Conservation (phyloP, 1,140 invertebrate genomes). For the Drosophila pruinosa region DNA sequence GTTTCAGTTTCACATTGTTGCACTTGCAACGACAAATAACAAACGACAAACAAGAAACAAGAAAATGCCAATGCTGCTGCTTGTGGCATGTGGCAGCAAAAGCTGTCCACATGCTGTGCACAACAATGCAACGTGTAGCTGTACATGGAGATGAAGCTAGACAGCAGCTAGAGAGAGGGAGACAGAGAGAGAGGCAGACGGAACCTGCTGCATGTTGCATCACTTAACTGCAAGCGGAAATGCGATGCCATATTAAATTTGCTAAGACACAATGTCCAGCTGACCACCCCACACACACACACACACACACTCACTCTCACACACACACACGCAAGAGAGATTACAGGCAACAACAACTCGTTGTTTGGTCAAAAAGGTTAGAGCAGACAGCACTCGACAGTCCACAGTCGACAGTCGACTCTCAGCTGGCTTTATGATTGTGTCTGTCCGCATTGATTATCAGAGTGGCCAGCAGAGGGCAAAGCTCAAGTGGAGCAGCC, state of each 20-base stretch:
- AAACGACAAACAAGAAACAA: too few relatives aligned
- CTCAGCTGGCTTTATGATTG: neutral
- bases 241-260: constrained; percentile 70
- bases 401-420: neutral
- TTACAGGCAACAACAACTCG: constrained; percentile 4
- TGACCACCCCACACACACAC: neutral
- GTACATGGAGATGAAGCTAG: neutral
- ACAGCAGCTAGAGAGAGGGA: neutral
- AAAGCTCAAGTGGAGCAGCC: constrained; percentile 8
- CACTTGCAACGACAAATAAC: constrained; percentile 36
- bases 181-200: neutral
- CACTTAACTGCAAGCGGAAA: constrained; percentile 59
- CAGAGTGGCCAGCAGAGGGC: neutral
- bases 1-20: constrained; percentile 25
- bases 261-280: constrained; percentile 46
- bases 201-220: constrained; percentile 42
- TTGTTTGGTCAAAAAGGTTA: neutral
- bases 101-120: constrained; percentile 17
- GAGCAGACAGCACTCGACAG: neutral
- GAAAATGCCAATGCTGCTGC: constrained; percentile 20
- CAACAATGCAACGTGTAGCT: neutral
- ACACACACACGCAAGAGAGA: constrained; percentile 3
- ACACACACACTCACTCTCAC: neutral
- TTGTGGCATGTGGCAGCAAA: neutral
- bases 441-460: neutral